Percentiles rank a stretch among this genome's conserved stretches.
phyloP scores from a whole-genome alignment of 2,113 vertebrate genomes.

The Cervus canadensis region DNA sequence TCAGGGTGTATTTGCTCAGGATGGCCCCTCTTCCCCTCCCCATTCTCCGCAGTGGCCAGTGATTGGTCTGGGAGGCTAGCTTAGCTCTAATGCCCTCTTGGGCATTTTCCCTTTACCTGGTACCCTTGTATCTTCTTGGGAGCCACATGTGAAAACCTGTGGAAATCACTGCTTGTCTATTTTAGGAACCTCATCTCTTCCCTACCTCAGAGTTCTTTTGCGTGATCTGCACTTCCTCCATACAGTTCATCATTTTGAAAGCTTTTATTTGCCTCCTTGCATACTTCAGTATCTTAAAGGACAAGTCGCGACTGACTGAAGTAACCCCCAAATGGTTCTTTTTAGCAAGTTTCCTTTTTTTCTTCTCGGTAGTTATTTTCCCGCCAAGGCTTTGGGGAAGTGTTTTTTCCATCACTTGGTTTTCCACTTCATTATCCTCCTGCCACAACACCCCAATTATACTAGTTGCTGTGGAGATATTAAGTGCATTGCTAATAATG shows the following conservation, averaged over 20 bases:
- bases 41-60: not conserved
- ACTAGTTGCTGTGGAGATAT: slow-evolving; percentile 41
- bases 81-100: not conserved
- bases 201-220: not conserved
- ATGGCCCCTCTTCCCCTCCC: not conserved
- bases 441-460: not conserved
- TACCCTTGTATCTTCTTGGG: not conserved
- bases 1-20: not conserved
- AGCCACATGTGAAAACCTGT: not conserved
- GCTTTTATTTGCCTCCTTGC: not conserved
- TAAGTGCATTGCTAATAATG: not conserved
- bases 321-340: not conserved
- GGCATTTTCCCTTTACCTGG: not conserved
- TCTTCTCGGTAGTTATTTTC: not conserved
- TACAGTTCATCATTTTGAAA: not conserved
- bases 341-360: not conserved
- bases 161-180: not conserved
- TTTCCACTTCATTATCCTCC: slow-evolving; percentile 31
- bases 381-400: not conserved
- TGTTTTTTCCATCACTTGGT: not conserved
- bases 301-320: not conserved
- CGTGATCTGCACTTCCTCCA: not conserved
- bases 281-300: not conserved
- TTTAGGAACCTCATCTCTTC: not conserved
- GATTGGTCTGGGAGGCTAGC: not conserved